A percentile compares a stretch with the other conserved stretches of the same genome.
Evolutionary conservation across 2,797 vertebrate genomes (phyloP).

Genomic region (Phrynocephalus guinanensis): DNA sequence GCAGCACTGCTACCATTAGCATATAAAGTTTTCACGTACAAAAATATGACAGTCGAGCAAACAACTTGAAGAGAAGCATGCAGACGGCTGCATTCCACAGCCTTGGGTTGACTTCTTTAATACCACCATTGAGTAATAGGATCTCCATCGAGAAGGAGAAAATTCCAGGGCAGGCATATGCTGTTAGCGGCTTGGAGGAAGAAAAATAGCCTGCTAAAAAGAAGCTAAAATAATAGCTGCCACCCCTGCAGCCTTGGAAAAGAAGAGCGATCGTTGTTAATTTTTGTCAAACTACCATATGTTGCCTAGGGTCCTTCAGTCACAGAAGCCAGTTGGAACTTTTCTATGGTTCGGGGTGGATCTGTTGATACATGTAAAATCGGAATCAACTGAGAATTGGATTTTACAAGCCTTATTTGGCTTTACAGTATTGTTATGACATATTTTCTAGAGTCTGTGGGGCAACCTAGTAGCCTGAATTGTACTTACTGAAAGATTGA

Average conservation of each 20-base stretch:
- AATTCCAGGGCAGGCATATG: conserved; percentile 28
- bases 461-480: background rate
- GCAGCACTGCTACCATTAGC: background rate
- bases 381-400: background rate
- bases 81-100: conserved; percentile 10
- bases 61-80: background rate
- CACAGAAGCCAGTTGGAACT: too few species aligned
- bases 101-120: conserved; percentile 7
- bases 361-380: background rate
- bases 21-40: conserved; percentile 35
- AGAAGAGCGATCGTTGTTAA: background rate
- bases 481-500: background rate
- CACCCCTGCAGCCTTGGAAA: background rate
- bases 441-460: background rate
- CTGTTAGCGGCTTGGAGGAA: background rate
- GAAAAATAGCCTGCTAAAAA: conserved; percentile 6
- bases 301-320: too few species aligned
- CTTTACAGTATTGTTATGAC: background rate
- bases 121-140: conserved; percentile 32
- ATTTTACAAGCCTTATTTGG: background rate
- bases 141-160: conserved; percentile 7
- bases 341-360: too few species aligned
- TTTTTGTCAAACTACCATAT: too few species aligned
- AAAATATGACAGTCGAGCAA: conserved; percentile 1
- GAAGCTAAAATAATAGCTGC: conserved; percentile 18